Evolutionary conservation across 2,797 vertebrate species (phyloP).

Genomic region (Mastacembelus armatus): DNA sequence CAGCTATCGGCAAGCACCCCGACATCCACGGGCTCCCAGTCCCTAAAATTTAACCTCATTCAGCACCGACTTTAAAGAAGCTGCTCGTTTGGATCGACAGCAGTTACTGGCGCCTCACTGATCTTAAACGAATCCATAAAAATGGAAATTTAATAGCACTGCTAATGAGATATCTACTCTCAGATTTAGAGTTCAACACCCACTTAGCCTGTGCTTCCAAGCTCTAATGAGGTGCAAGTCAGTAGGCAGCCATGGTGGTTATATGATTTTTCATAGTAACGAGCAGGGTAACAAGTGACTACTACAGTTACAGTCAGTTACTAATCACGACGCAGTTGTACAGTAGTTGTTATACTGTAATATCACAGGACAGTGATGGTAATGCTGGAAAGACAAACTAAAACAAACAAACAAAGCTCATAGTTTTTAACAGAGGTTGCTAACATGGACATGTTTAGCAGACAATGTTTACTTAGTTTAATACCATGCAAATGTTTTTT

Average conservation of each 20-base stretch:
- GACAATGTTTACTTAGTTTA: no score
- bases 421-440: no score
- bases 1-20: not conserved
- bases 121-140: slow-evolving; percentile 7
- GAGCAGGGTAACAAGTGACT: not conserved
- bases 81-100: slow-evolving; percentile 3
- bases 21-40: slow-evolving; percentile 3
- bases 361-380: no score
- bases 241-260: not conserved
- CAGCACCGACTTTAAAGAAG: not conserved
- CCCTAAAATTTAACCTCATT: not conserved
- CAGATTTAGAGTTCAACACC: slow-evolving; percentile 10
- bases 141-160: not conserved
- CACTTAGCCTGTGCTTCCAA: not conserved
- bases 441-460: no score
- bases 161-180: slow-evolving; percentile 23
- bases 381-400: no score
- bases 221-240: slow-evolving; percentile 28
- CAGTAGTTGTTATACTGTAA: not conserved
- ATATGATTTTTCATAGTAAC: not conserved
- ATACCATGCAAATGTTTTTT: no score
- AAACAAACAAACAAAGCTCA: no score
- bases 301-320: no score
- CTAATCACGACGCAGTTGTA: not conserved
- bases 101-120: not conserved